Evolutionary conservation across 1,140 invertebrate species (phyloP).

Genomic region (Lepidurus apus): DNA sequence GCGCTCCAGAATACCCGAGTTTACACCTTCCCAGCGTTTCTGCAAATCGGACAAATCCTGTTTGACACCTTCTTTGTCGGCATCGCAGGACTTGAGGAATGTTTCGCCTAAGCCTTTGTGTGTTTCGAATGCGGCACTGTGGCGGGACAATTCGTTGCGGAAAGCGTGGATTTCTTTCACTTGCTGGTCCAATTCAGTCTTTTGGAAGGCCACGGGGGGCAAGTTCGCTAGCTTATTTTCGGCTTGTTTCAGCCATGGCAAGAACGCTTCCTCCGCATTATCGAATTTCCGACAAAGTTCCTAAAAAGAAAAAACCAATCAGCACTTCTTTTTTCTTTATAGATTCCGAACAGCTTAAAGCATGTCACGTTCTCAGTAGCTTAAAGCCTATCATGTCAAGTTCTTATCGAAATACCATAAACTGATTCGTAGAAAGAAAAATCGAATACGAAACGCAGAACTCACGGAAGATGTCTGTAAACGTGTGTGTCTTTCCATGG

Average conservation of each 20-base stretch:
- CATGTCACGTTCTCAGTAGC: not conserved
- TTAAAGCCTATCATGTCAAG: not conserved
- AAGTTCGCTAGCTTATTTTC: constrained; percentile 77
- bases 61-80: constrained; percentile 82
- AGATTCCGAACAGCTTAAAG: constrained; percentile 3
- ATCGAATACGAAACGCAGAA: constrained; percentile 32
- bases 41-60: constrained; percentile 72
- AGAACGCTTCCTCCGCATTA: constrained; percentile 71
- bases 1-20: constrained; percentile 57
- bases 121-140: constrained; percentile 86
- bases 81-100: constrained; percentile 70
- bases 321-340: constrained; percentile 49
- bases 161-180: constrained; percentile 82
- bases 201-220: constrained; percentile 68
- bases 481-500: constrained; percentile 72
- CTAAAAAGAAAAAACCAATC: constrained; percentile 32
- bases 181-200: constrained; percentile 80
- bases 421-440: not conserved
- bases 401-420: not conserved
- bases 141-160: constrained; percentile 74
- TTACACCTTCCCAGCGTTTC: constrained; percentile 82
- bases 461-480: constrained; percentile 69
- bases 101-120: constrained; percentile 76
- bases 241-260: constrained; percentile 78
- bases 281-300: constrained; percentile 90